Evolutionary conservation across 2,888 invertebrate species (phyloP), one percentile per base, ranked within the genome.

Genomic region (Drosophila cracens): DNA sequence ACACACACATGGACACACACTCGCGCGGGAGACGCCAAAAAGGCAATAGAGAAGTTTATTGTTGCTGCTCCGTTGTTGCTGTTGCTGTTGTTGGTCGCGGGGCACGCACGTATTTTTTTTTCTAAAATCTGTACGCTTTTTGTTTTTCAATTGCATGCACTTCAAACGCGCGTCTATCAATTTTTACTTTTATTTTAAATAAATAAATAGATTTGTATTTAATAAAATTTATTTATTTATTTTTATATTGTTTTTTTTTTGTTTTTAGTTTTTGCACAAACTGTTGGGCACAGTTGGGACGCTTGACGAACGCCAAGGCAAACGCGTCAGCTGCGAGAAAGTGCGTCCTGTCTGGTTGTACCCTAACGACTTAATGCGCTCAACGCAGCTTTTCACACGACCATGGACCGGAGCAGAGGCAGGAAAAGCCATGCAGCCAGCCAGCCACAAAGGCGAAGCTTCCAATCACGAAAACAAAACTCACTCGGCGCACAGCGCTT

Each of bases 341-440:
- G 89, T 90, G 91, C 92, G 92, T 92, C 92, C 92, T 91, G 85
- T 89, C 92, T 91, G 92, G 90, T 92, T 92, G 92, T 92, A 91
- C 90, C 92, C 92, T 92, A 92, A 92, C 92, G 92, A 93, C 93
- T 92, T 92, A 92, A 92, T 93, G 93, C 91, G 92, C 92, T 91
- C 90, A 88, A 89, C 84, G 85, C 89, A 91, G 91, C 91, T 91
- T 91, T 92, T 90, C 85, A 80, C 87, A 88, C 90, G 92, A 87
- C 91, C 92, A 92, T 92, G 92, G 92, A 92, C 92, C 92, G 85
- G 78, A 78, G 78, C 74, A 62, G 51, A 67, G 76, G 53, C 79
- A 79, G 74, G 61, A 70, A 79, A 63, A 68, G 13, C 40, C 52
- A 61, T 62, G 59, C 71, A 64, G 67, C 68, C 53, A 40, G 53